Conservation (phyloP, 2,888 invertebrate species). For the Endomychus coccineus region DNA sequence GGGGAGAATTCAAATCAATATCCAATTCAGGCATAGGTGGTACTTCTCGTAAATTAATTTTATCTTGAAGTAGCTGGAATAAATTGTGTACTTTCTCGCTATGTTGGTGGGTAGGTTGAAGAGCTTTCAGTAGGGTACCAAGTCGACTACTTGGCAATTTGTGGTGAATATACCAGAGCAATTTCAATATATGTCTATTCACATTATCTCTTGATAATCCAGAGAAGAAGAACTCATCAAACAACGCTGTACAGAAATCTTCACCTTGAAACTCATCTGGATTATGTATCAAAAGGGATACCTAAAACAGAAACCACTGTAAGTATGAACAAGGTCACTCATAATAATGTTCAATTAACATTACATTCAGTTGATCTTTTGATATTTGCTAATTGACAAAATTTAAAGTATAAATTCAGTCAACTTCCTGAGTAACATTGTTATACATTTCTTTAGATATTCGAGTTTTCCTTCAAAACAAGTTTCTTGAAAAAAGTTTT, state of each 20-base stretch:
- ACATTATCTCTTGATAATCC: slow-evolving; percentile 86
- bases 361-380: too few relatives aligned
- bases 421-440: too few relatives aligned
- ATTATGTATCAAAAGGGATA: slow-evolving; percentile 76
- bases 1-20: slow-evolving; percentile 70
- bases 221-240: slow-evolving; percentile 93
- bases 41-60: slow-evolving; percentile 66
- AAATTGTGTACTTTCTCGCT: slow-evolving; percentile 77
- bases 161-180: slow-evolving; percentile 84
- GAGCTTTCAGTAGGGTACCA: slow-evolving; percentile 71
- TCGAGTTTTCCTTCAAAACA: too few relatives aligned
- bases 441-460: too few relatives aligned
- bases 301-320: too few relatives aligned
- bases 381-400: too few relatives aligned
- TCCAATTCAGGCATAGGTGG: slow-evolving; percentile 53
- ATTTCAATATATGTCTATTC: slow-evolving; percentile 79
- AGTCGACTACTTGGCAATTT: slow-evolving; percentile 74
- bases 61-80: slow-evolving; percentile 70
- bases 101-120: slow-evolving; percentile 71
- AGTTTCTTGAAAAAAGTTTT: too few relatives aligned
- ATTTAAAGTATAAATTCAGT: too few relatives aligned
- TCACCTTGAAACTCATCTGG: slow-evolving; percentile 89
- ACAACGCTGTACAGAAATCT: slow-evolving; percentile 90
- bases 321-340: slow-evolving; percentile 11
- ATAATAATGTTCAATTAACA: slow-evolving; percentile 9